These are phyloP conservation scores for Bugula neritina DNA, from an alignment of 2,888 invertebrate species.

Conservation along the genomic window DNA sequence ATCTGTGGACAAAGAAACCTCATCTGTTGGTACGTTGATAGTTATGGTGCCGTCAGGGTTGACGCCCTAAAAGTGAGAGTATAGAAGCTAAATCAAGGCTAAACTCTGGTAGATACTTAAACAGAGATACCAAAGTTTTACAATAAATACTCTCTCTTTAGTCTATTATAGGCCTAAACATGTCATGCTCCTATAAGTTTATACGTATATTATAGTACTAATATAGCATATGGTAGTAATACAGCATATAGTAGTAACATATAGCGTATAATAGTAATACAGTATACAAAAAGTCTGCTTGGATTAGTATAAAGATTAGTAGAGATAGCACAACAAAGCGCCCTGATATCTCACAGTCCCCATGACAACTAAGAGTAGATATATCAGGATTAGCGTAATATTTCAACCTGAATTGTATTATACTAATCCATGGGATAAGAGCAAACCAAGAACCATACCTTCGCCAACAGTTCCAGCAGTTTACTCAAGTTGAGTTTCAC, in stretches of 20 bases:
- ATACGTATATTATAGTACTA: too few relatives aligned
- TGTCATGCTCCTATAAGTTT: too few relatives aligned
- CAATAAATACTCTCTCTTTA: too few relatives aligned
- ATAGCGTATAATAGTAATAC: too few relatives aligned
- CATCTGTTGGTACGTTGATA: neutral
- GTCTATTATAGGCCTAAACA: too few relatives aligned
- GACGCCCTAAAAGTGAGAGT: neutral
- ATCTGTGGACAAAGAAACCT: neutral
- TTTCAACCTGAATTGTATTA: neutral
- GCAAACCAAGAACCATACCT: neutral
- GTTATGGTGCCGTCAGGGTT: neutral
- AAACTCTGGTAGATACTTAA: too few relatives aligned
- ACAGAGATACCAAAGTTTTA: too few relatives aligned
- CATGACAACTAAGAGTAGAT: neutral
- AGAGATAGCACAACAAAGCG: neutral
- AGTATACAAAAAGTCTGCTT: too few relatives aligned
- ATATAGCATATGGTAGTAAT: too few relatives aligned
- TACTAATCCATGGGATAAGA: neutral
- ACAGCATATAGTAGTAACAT: too few relatives aligned
- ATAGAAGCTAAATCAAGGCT: too few relatives aligned
- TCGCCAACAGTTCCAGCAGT: neutral
- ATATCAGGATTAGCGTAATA: neutral
- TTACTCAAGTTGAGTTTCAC: neutral
- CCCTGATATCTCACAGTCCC: neutral
- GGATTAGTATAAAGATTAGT: too few relatives aligned